These are phyloP conservation scores for Cecropterus lyciades DNA, from an alignment of 1,140 invertebrate genomes.

Conservation along the genomic window DNA sequence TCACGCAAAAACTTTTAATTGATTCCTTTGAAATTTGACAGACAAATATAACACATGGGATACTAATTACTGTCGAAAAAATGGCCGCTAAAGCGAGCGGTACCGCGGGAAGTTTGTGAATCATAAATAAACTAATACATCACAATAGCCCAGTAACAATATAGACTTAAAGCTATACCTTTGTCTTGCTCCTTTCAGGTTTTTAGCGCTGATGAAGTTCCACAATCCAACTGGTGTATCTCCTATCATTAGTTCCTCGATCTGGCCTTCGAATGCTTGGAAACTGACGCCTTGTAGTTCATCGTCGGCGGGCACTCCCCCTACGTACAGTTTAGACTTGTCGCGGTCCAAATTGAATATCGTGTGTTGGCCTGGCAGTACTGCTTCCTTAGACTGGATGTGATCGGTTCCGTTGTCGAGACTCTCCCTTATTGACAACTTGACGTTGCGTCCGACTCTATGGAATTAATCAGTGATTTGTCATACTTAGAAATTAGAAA, in stretches of 20 bases:
- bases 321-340: constrained; percentile 95
- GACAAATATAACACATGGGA: too few species aligned
- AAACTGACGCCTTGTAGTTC: constrained; percentile 89
- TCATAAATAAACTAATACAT: too few species aligned
- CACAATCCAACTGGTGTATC: constrained; percentile 95
- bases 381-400: constrained; percentile 84
- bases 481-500: too few species aligned
- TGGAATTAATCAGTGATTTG: constrained; percentile 17
- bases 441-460: constrained; percentile 90
- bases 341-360: constrained; percentile 95
- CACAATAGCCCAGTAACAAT: not conserved
- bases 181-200: constrained; percentile 89
- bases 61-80: too few species aligned
- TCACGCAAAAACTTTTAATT: too few species aligned
- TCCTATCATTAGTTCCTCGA: constrained; percentile 96
- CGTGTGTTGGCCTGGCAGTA: constrained; percentile 89
- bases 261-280: constrained; percentile 93
- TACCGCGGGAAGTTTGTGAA: too few species aligned
- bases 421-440: constrained; percentile 92
- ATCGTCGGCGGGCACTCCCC: constrained; percentile 90
- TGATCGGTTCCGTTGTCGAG: constrained; percentile 85
- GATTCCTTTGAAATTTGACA: too few species aligned
- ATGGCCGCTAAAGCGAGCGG: too few species aligned
- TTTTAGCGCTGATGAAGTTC: constrained; percentile 95
- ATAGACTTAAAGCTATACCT: constrained; percentile 81